phyloP scores from a whole-genome alignment of 2,888 invertebrate species.

The Eristalinus aeneus region DNA sequence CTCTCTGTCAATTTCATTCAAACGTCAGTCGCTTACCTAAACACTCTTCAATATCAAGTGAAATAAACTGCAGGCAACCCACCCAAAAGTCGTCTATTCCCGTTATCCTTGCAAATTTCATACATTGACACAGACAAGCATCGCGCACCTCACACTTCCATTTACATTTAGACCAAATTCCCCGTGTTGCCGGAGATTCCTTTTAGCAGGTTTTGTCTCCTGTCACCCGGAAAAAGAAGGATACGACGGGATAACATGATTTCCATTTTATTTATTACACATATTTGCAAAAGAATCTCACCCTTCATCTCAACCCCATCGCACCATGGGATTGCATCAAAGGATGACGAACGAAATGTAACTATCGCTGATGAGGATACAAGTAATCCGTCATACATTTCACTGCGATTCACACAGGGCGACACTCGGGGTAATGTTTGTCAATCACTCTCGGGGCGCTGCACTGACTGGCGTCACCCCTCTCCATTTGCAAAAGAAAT shows the following conservation, averaged over 20 bases:
- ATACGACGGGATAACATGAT: slow-evolving; percentile 54
- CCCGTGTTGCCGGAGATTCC: not conserved
- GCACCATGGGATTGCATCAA: slow-evolving; percentile 30
- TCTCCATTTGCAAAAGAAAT: slow-evolving; percentile 32
- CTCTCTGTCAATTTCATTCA: too few species aligned
- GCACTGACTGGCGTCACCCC: slow-evolving; percentile 16
- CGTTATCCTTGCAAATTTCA: not conserved
- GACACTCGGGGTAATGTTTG: slow-evolving; percentile 49
- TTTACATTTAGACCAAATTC: not conserved
- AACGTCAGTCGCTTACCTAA: too few species aligned
- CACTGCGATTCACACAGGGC: slow-evolving; percentile 18
- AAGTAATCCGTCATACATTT: slow-evolving; percentile 69
- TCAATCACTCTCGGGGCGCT: slow-evolving; percentile 50
- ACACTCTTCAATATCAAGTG: too few species aligned
- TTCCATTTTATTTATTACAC: slow-evolving; percentile 65
- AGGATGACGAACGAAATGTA: slow-evolving; percentile 48
- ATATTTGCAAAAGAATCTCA: slow-evolving; percentile 10
- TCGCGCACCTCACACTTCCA: not conserved
- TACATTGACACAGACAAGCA: not conserved
- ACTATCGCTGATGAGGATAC: slow-evolving; percentile 44
- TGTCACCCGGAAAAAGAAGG: slow-evolving; percentile 40
- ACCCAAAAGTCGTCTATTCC: not conserved
- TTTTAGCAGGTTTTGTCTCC: slow-evolving; percentile 33
- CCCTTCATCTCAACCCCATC: slow-evolving; percentile 13
- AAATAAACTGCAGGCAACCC: too few species aligned